Evolutionary conservation across 2,113 vertebrate genomes (phyloP), one percentile per base, ranked within the genome.

Genomic region (Sisor rabdophorus): DNA sequence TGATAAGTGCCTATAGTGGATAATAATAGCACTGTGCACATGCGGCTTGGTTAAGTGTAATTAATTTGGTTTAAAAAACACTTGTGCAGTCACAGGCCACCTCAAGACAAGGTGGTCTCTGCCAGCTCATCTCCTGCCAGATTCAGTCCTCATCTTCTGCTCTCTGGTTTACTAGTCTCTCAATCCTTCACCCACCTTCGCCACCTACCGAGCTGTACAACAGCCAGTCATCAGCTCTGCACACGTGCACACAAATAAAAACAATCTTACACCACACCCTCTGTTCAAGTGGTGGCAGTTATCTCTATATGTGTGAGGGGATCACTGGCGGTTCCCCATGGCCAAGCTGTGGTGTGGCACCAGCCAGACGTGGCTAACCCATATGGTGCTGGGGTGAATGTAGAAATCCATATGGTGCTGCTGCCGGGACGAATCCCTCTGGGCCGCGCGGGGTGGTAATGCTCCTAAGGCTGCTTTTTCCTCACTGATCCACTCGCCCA

Each of bases 361-460:
- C 90, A 92, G 91, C 91, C 93, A 95, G 95, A 93, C 93, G 88
- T 87, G 89, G 92, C 94, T 93, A 92, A 87, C 94, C 95, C 95
- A 97, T 98, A 96, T 98, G 96, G 94, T 92, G 93, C 79, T 73
- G 85, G 84, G 87, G 91, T 93, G 92, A 92, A 92, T 94, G 93
- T 96, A 94, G 94, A 86, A 96, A 96, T 93, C 95, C 96, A 95
- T 95, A 96, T 97, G 96, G 94, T 92, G 89, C 93, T 92, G 93
- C 93, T 93, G 94, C 93, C 93, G 92, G 92, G 91, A 88, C 80
- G 71, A 89, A 93, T 93, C 92, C 93, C 88, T 88, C 87, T 84
- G 93, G 93, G 89, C 92, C 88, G 87, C 87, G 87, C 87, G 91
- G 92, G 91, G 92, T 91, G 93, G 93, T 93, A 94, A 94, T 93